Evolutionary conservation across 92 coral and sea anemone species (phyloP).

Genomic region (Epizoanthus stellaris): DNA sequence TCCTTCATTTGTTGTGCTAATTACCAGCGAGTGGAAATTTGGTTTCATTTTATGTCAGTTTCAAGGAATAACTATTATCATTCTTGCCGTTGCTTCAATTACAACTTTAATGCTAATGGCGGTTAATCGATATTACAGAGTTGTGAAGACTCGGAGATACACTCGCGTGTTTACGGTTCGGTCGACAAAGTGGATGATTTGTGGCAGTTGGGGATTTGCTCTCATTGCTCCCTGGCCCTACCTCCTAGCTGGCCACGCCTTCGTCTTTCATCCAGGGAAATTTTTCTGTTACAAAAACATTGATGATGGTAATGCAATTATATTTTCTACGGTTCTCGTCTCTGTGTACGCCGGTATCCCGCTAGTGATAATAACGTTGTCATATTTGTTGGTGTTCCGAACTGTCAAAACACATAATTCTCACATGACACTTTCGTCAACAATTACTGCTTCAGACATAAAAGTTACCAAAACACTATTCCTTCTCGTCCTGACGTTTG

Average conservation of each 20-base stretch:
- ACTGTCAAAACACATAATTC: slow-evolving; percentile 1
- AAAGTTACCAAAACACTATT: slow-evolving; percentile 4
- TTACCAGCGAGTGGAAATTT: slow-evolving; percentile 12
- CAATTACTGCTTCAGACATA: slow-evolving; percentile 10
- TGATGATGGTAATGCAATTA: neutral
- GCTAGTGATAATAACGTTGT: neutral
- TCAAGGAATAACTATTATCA: slow-evolving; percentile 5
- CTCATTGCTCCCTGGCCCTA: neutral
- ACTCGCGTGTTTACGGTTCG: neutral
- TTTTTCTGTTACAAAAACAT: slow-evolving; percentile 7
- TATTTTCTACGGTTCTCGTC: neutral
- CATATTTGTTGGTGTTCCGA: neutral
- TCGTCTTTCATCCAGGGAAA: slow-evolving; percentile 3
- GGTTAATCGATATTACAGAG: slow-evolving; percentile 5
- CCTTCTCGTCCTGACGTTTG: neutral
- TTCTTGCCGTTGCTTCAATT: neutral
- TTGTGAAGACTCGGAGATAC: slow-evolving; percentile 1
- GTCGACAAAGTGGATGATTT: slow-evolving; percentile 4
- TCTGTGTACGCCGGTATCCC: neutral
- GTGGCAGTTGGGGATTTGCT: slow-evolving; percentile 10
- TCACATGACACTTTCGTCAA: neutral
- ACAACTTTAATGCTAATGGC: slow-evolving; percentile 2
- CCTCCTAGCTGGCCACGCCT: neutral
- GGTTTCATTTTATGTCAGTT: neutral
- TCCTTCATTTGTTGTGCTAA: neutral